A percentile compares a stretch with the other conserved stretches of the same genome.
Evolutionary conservation across 2,888 invertebrate species (phyloP).

Genomic region (Noctua janthina): DNA sequence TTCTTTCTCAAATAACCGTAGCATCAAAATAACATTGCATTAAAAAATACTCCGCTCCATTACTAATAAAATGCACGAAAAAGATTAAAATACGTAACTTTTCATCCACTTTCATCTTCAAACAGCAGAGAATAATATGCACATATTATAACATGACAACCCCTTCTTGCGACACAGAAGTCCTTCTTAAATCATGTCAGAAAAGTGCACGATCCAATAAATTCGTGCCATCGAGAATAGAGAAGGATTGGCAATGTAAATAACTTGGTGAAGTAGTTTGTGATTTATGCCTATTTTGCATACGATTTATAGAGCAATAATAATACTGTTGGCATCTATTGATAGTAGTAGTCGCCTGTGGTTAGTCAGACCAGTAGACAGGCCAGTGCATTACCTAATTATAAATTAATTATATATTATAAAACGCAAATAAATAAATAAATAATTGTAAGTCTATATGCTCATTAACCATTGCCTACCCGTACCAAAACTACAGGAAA

Average conservation of each 20-base stretch:
- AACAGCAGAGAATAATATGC: constrained; percentile 21
- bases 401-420: no score
- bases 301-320: constrained; percentile 1
- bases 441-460: neutral
- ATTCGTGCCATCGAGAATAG: constrained; percentile 8
- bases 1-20: no score
- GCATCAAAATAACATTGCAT: neutral
- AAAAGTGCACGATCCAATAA: constrained; percentile 44
- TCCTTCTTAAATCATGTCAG: constrained; percentile 35
- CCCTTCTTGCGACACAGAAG: constrained; percentile 7
- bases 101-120: constrained; percentile 27
- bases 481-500: neutral
- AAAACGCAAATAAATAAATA: no score
- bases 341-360: neutral
- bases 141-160: constrained; percentile 32
- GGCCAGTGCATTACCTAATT: neutral
- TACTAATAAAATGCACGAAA: neutral
- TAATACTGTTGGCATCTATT: neutral
- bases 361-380: neutral
- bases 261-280: constrained; percentile 23
- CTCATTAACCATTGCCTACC: neutral
- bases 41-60: constrained; percentile 7
- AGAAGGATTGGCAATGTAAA: neutral
- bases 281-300: constrained; percentile 15
- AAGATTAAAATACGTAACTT: constrained; percentile 18